Percentiles rank a stretch among this genome's conserved stretches.
Evolutionary conservation across 2,888 invertebrate species (phyloP).

Genomic region (Orgyia antiqua): DNA sequence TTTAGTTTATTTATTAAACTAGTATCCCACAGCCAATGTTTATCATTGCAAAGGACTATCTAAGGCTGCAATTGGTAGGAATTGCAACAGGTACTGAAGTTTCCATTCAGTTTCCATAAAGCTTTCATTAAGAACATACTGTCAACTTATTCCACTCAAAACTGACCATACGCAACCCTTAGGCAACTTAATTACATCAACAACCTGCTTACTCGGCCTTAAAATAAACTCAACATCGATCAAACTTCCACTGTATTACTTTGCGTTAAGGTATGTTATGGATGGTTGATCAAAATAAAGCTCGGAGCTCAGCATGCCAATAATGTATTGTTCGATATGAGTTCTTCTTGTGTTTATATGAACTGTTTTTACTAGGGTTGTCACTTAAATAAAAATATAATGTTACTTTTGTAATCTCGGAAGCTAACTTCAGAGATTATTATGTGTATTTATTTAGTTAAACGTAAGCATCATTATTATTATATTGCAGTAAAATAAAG

Average conservation of each 20-base stretch:
- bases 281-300: constrained; percentile 10
- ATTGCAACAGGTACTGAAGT: constrained; percentile 25
- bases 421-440: too few species aligned
- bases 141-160: constrained; percentile 34
- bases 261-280: neutral
- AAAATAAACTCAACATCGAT: constrained; percentile 5
- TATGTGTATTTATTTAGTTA: too few species aligned
- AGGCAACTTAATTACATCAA: constrained; percentile 16
- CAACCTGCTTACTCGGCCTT: constrained; percentile 19
- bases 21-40: too few species aligned
- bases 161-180: too few species aligned
- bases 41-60: too few species aligned
- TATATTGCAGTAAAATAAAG: too few species aligned
- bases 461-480: too few species aligned
- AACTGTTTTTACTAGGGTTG: constrained; percentile 25
- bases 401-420: too few species aligned
- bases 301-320: constrained; percentile 12
- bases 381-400: too few species aligned
- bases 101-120: constrained; percentile 9
- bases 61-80: too few species aligned
- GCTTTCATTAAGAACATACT: constrained; percentile 26
- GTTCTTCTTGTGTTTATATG: constrained; percentile 21
- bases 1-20: too few species aligned
- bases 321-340: constrained; percentile 33
- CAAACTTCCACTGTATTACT: constrained; percentile 3